Evolutionary conservation across 2,113 vertebrate genomes (phyloP).

Genomic region (Camelus dromedarius): DNA sequence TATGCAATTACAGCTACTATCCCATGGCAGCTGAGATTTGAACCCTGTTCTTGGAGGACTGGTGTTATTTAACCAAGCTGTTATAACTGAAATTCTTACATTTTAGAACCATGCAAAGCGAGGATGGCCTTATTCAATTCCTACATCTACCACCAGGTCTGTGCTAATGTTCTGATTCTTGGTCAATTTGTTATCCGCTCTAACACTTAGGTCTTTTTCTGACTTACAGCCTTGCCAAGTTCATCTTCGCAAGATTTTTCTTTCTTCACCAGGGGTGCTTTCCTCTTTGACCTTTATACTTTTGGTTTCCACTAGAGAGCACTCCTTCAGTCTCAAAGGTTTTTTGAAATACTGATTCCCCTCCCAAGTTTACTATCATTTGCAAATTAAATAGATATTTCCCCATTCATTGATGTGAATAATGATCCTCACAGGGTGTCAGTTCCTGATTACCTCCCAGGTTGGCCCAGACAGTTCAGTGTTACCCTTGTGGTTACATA

Average conservation of each 20-base stretch:
- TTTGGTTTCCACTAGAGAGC: neutral
- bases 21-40: constrained; percentile 29
- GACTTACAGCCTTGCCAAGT: neutral
- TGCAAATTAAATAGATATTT: constrained; percentile 19
- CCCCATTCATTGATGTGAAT: neutral
- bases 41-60: neutral
- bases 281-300: neutral
- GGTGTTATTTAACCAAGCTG: neutral
- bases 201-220: neutral
- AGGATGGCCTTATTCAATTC: neutral
- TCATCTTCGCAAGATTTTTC: neutral
- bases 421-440: neutral
- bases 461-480: neutral
- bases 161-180: neutral
- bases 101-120: neutral
- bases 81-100: neutral
- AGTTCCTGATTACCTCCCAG: neutral
- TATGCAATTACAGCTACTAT: neutral
- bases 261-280: neutral
- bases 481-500: neutral
- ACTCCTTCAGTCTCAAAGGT: neutral
- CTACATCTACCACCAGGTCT: neutral
- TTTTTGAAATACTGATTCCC: neutral
- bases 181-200: neutral
- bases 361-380: neutral